Evolutionary conservation across 2,888 invertebrate genomes (phyloP), one percentile per base, ranked within the genome.

Genomic region (Ormyrus nitidulus): DNA sequence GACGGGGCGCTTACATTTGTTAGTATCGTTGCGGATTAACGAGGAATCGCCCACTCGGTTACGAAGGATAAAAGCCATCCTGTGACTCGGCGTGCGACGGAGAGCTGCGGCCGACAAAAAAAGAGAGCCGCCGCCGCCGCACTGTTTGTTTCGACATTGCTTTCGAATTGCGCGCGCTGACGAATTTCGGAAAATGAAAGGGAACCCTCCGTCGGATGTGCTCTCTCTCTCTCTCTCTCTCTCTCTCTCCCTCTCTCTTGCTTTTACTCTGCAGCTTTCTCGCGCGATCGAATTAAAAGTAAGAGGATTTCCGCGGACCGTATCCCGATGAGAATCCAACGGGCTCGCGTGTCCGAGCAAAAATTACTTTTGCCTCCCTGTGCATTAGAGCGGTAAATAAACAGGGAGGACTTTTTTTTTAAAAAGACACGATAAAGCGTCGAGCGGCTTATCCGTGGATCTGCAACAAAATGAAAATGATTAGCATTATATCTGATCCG

Each of bases 1-100:
- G 65, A 13, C 19, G 13, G 53, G 62, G 69, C 69, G 76, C 54
- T 76, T 76, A 76, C 76, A 62, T 76, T 76, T 69, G 76, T 76
- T 69, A 69, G 76, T 76, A 76, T 76, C 76, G 76, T 56, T 76
- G 62, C 48, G 69, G 62, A 76, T 76, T 69, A 76, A 69, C 76
- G 69, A 62, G 76, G 62, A 62, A 76, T 76, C 11, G 56, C 61
- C 34, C 46, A 46, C 58, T 6, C 11, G 66, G 8, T 46, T 34
- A 68, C 76, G 79, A 75, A 69, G 69, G 79, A 75, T 77, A 75
- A 69, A 79, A 69, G 72, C 65, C 65, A 7, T 44, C 9, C 11
- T 19, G 34, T 4, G 34, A 34, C 34, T 34, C 34, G 34, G 34
- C 4, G 68, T 46, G 71, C 70, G n/a, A 72, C 49, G 59, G 56